Percentiles rank a stretch among this genome's conserved stretches.
These are phyloP conservation scores for Felis chaus DNA, from an alignment of 2,113 vertebrate species.

Conservation along the genomic window DNA sequence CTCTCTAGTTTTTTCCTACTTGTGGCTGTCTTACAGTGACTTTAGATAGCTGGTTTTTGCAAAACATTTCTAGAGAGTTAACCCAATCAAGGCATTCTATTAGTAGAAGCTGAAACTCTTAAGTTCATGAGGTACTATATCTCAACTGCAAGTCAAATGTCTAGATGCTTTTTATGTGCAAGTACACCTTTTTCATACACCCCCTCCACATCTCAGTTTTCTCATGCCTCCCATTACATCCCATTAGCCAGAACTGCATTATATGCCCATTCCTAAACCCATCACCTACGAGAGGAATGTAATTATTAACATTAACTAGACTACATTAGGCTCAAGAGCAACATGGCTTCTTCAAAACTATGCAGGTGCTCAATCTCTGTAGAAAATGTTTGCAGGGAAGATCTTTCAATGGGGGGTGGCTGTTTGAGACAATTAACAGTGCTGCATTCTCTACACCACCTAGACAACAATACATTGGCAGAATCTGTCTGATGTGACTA, in stretches of 20 bases:
- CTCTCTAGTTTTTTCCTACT: background rate
- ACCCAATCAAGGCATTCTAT: background rate
- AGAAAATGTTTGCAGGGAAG: background rate
- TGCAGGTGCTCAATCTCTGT: background rate
- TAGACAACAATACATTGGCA: background rate
- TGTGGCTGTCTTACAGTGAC: background rate
- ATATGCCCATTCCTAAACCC: background rate
- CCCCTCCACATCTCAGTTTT: background rate
- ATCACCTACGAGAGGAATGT: background rate
- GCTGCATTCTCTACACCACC: background rate
- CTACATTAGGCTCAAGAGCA: background rate
- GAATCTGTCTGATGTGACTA: background rate
- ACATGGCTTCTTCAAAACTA: background rate
- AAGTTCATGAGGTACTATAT: background rate
- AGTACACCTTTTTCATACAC: background rate
- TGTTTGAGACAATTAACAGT: background rate
- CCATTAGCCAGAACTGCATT: background rate
- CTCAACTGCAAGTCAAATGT: background rate
- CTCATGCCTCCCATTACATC: background rate
- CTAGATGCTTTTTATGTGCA: background rate
- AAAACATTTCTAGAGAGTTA: background rate
- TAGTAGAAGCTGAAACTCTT: background rate
- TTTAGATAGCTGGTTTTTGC: background rate
- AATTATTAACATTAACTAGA: background rate
- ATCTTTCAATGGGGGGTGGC: background rate